Percentiles rank a stretch among this genome's conserved stretches.
Conservation (phyloP, 2,797 vertebrate genomes). For the Lutjanus campechanus region DNA sequence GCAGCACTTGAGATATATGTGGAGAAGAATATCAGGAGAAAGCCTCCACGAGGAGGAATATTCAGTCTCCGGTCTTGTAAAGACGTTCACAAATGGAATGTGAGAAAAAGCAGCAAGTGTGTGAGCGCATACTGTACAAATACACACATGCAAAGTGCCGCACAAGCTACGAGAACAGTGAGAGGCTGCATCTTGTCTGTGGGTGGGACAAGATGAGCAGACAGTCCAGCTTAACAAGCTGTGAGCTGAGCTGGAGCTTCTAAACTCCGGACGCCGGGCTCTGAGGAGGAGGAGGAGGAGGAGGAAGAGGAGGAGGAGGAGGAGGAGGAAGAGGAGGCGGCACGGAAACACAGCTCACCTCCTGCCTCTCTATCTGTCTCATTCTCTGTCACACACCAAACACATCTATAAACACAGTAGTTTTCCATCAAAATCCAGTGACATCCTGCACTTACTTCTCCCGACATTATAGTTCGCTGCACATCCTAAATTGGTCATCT, state of each 20-base stretch:
- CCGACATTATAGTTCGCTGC: conserved; percentile 2
- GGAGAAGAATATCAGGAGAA: conserved; percentile 24
- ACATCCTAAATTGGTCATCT: neutral
- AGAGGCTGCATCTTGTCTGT: conserved; percentile 60
- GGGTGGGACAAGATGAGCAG: conserved; percentile 62
- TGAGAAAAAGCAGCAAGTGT: conserved; percentile 42
- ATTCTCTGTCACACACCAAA: conserved; percentile 21
- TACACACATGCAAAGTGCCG: conserved; percentile 11
- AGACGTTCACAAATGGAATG: conserved; percentile 42
- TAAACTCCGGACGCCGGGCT: conserved; percentile 4
- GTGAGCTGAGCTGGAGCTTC: conserved; percentile 53
- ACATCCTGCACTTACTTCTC: neutral
- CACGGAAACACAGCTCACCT: conserved; percentile 21
- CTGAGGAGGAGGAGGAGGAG: neutral
- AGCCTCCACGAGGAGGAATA: conserved; percentile 25
- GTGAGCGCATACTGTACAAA: neutral
- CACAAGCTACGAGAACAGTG: conserved; percentile 29
- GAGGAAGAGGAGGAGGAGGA: neutral
- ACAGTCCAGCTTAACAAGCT: conserved; percentile 55
- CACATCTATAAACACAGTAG: conserved; percentile 25
- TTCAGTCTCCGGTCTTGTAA: conserved; percentile 40
- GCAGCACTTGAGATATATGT: conserved; percentile 27
- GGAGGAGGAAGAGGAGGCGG: neutral
- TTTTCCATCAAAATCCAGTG: conserved; percentile 20
- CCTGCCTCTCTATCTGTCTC: conserved; percentile 2